Evolutionary conservation across 1,140 invertebrate genomes (phyloP), one percentile per base, ranked within the genome.

Genomic region (Papilio xuthus): DNA sequence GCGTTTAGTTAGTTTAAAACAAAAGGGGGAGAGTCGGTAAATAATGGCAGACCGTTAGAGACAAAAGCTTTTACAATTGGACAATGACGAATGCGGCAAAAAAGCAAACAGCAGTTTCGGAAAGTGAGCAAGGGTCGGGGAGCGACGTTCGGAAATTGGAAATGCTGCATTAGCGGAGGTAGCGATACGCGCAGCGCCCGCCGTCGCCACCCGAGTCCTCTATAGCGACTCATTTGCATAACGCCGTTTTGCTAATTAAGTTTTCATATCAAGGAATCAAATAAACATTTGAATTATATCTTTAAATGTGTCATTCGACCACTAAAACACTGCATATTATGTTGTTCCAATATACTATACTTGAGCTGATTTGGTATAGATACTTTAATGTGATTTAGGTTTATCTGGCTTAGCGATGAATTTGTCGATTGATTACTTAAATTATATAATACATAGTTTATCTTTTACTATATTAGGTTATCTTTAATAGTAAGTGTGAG

Each of bases 51-150:
- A 79, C 79, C 63, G 82, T 76, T 80, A 80, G 81, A 85, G 82
- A 87, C 84, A 89, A 87, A 88, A 86, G 82, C 82, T 82, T 85
- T 85, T 89, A 85, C 79, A 86, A 86, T 86, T 86, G 86, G 89
- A 91, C 89, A 90, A 87, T 90, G 89, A 92, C 85, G 86, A 89
- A 92, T 90, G 88, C 84, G 80, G 84, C 85, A 88, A 91, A 92
- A 92, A 90, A 88, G 83, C 83, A 88, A 88, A 88, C 84, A 86
- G 81, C 82, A 83, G 78, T 83, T 87, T 84, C 82, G 82, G 79
- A 80, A 82, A 78, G 80, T 78, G 56, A 80, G 78, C 79, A 78
- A 84, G 82, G 82, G 83, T 84, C 79, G 79, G 60, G 77, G 77
- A 78, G 78, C 79, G 85, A 83, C 80, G 82, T 78, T 88, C 86